These are phyloP conservation scores for Hycleus phaleratus DNA, from an alignment of 1,140 invertebrate genomes.

Conservation along the genomic window DNA sequence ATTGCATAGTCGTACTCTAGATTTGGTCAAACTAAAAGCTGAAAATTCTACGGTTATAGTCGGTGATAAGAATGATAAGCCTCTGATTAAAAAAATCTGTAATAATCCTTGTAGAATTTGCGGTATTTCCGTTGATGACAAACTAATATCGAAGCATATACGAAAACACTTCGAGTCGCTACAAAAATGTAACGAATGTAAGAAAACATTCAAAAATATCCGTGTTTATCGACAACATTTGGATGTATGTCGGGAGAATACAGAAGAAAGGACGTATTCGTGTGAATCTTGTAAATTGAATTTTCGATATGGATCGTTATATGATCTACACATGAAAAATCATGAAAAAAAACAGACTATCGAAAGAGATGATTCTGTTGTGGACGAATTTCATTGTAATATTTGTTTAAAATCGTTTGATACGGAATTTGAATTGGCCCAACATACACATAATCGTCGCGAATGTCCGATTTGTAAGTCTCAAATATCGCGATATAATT, in stretches of 20 bases:
- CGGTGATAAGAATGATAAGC: no score
- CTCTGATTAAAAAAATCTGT: background rate
- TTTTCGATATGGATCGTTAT: background rate
- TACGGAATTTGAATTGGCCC: background rate
- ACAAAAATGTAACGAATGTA: slow-evolving; percentile 3
- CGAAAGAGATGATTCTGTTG: no score
- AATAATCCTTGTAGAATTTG: slow-evolving; percentile 1
- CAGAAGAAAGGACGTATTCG: background rate
- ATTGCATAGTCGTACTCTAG: background rate
- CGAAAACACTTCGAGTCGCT: background rate
- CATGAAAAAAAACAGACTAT: background rate
- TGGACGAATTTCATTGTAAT: background rate
- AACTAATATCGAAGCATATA: background rate
- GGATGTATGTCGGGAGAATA: background rate
- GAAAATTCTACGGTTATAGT: no score
- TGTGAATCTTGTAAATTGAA: background rate
- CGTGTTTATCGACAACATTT: background rate
- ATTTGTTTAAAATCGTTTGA: slow-evolving; percentile 1
- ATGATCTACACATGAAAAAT: background rate
- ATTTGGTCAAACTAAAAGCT: no score
- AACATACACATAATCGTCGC: background rate
- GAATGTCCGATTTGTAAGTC: slow-evolving; percentile 6
- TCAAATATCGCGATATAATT: background rate
- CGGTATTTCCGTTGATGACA: background rate
- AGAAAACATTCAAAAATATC: slow-evolving; percentile 5